phyloP scores from a whole-genome alignment of 2,113 vertebrate species.

The Suncus etruscus region DNA sequence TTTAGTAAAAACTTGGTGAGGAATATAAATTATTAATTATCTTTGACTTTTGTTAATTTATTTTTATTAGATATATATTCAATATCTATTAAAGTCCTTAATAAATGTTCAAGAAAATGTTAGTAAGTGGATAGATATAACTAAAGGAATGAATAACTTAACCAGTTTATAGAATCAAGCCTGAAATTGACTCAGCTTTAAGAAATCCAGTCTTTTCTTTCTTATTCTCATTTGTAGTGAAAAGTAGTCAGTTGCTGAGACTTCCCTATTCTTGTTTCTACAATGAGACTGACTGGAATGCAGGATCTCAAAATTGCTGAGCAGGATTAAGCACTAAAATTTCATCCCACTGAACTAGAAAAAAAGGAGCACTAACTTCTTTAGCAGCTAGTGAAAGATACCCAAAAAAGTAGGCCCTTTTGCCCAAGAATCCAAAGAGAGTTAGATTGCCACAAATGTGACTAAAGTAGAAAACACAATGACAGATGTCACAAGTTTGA shows the following conservation, averaged over 20 bases:
- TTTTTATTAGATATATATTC: no score
- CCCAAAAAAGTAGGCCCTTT: fast-evolving
- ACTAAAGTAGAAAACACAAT: neutral
- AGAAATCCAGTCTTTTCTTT: neutral
- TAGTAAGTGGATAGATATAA: no score
- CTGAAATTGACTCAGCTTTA: neutral
- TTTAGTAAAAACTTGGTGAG: no score
- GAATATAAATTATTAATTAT: no score
- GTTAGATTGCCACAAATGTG: no score
- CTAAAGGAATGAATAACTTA: no score
- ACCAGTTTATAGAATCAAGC: neutral
- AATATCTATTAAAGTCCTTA: no score
- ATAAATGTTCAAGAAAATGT: no score
- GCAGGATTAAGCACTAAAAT: neutral
- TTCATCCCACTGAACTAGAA: no score
- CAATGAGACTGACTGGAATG: no score
- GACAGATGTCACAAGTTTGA: neutral
- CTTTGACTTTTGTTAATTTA: no score
- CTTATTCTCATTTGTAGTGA: neutral
- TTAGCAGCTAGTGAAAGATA: neutral
- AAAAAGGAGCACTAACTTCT: neutral
- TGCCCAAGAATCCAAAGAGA: neutral
- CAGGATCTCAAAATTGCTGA: neutral
- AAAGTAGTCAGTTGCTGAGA: neutral
- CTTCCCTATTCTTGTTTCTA: no score